Base-by-base conservation (phyloP, 1,140 invertebrate species). In the Tetramorium simillimum region DNA sequence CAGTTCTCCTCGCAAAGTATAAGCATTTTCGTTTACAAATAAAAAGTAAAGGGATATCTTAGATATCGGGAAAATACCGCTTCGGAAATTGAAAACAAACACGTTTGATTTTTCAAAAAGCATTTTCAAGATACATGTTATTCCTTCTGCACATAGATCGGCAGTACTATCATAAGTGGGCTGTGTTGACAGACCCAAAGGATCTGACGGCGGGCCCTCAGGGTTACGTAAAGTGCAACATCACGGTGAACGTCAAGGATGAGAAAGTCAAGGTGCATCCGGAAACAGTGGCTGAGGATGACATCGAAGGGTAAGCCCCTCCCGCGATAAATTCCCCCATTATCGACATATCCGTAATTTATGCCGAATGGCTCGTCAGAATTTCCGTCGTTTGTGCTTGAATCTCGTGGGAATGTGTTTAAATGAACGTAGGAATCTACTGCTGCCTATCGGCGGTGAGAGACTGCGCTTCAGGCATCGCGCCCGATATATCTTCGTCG, bases 131-230 rank as follows among this genome's bases (percentile, higher is more conserved):
- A 58, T 40, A 24, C 58, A 76, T 18, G 33, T 56, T 56, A 21
- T 76, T 43, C 3, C 21, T n/a, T 62, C 18, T 12, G 3, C 5
- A 81, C 12, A 49, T 88, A 98, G 97, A 97, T 95, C 97, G 97
- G 92, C 96, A 97, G 93, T 97, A 97, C 91, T 97, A 97, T 91
- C 97, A 97, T 89, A 98, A 98, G 95, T 98, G 98, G 98, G 97
- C 97, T 0, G 96, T 97, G 92, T 92, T 98, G 67, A 96, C 95
- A 16, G 96, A 97, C 90, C 96, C 97, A 0, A 97, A 97, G 85
- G 96, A 97, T 85, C 95, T 96, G 3, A 94, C 95, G 3, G 95
- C 95, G 10, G 96, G 96, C 3, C 95, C 97, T 7, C 97, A 97
- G 90, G 98, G 98, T 37, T 98, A 97, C 92, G 93, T 98, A 1